Evolutionary conservation across 1,140 invertebrate genomes (phyloP), one percentile per base, ranked within the genome.

Genomic region (Adelges cooleyi): DNA sequence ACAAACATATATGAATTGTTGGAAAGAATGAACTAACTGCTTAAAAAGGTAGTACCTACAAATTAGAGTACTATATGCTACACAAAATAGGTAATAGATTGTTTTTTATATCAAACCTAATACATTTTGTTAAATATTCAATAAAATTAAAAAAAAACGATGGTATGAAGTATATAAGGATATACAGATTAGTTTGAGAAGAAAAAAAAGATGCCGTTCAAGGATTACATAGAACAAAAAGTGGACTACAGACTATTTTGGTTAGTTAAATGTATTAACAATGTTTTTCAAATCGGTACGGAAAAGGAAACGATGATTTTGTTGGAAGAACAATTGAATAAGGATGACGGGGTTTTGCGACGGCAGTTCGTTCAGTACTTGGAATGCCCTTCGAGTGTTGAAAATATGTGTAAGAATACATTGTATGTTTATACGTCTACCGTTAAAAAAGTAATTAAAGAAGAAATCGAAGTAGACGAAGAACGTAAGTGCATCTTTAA

Each of bases 241-340:
- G 46, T 48, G 56, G 56, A 62, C 3, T 46, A 18, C 18, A 48
- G 56, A 33, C 11, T 62, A 8, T 18, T 62, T 18, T 62, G 56
- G 56, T 62, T 62, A 18, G 56, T 22, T 6, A 62, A 46, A 62
- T 62, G 56, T 8, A 46, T 62, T 18, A 62, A 62, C 5, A 62
- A 62, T 10, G 42, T 62, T 8, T 62, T 62, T 15, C 38, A 62
- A 22, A 62, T 62, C 13, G 56, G 42, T 9, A 22, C 42, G 3
- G 56, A 48, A 33, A 48, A 2, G 20, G 38, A 46, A 3, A 20
- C 56, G 3, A 6, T 48, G 3, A 20, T 15, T 33, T 3, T 62
- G 13, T 62, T 62, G 8, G 56, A 25, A 18, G 56, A 62, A 13
- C 20, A 23, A 10, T 6, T 62, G 5, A 46, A 46, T 17, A 48